Evolutionary conservation across 1,140 invertebrate genomes (phyloP).

Genomic region (Bilobella aurantiaca): DNA sequence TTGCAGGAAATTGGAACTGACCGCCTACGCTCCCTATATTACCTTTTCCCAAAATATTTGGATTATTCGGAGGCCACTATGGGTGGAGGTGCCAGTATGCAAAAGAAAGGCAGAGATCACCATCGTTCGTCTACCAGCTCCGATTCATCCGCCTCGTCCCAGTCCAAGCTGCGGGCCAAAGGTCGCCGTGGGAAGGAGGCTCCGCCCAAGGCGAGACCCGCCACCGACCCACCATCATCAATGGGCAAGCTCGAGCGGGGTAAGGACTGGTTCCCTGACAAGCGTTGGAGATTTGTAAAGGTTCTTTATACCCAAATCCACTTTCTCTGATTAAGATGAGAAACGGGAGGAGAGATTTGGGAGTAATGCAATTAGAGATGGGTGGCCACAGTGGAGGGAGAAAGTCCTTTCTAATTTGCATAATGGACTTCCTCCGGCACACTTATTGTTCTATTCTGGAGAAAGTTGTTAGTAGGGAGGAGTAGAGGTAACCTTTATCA

Average conservation of each 20-base stretch:
- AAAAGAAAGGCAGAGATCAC: neutral
- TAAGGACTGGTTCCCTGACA: neutral
- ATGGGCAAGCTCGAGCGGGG: conserved; percentile 10
- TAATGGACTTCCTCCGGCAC: too few species aligned
- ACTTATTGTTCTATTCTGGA: too few species aligned
- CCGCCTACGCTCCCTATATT: too few species aligned
- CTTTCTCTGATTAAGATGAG: neutral
- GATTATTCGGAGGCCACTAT: too few species aligned
- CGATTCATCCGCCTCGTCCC: neutral
- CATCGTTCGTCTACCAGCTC: conserved; percentile 7
- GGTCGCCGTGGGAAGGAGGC: neutral
- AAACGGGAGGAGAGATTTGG: too few species aligned
- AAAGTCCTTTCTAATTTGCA: too few species aligned
- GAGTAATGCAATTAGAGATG: too few species aligned
- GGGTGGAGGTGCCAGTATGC: neutral
- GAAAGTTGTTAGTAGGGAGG: too few species aligned
- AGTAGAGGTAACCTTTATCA: too few species aligned
- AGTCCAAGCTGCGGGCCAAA: neutral
- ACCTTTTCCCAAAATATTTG: too few species aligned
- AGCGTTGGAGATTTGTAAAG: too few species aligned
- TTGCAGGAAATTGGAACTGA: neutral
- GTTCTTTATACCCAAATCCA: neutral
- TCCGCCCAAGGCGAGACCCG: neutral
- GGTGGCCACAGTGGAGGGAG: too few species aligned
- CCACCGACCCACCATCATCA: neutral